Conservation (phyloP, 2,888 invertebrate species). For the Tyria jacobaeae region DNA sequence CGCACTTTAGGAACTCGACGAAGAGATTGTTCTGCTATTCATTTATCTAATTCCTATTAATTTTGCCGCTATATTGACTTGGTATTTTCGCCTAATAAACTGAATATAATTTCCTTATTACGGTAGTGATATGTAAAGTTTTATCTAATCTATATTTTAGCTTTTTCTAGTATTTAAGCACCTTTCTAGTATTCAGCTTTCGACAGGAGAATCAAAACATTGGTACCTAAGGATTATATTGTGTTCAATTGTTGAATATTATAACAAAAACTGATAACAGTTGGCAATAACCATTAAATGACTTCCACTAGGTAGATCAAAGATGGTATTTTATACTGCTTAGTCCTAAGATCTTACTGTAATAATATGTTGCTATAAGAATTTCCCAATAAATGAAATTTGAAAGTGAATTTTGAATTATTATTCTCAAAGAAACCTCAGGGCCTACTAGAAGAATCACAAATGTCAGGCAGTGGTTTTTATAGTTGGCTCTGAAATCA, state of each 20-base stretch:
- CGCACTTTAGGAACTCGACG: constrained; percentile 20
- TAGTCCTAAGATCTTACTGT: constrained; percentile 71
- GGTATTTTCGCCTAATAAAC: not conserved
- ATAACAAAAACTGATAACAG: constrained; percentile 21
- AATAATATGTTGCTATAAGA: constrained; percentile 73
- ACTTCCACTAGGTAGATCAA: constrained; percentile 46
- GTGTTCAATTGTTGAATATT: constrained; percentile 29
- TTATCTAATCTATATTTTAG: constrained; percentile 21
- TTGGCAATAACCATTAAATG: constrained; percentile 19
- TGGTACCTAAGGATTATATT: constrained; percentile 16
- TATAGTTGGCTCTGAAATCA: too few species aligned
- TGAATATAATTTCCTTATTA: not conserved
- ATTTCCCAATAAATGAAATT: constrained; percentile 77
- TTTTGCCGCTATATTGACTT: constrained; percentile 1
- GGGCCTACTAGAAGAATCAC: too few species aligned
- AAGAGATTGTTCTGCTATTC: constrained; percentile 8
- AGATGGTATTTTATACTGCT: constrained; percentile 62
- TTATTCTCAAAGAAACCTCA: not conserved
- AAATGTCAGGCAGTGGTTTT: too few species aligned
- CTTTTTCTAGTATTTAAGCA: constrained; percentile 20
- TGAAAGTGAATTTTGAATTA: constrained; percentile 57
- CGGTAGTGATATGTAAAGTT: not conserved
- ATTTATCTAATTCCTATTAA: constrained; percentile 1
- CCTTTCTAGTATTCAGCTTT: constrained; percentile 15
- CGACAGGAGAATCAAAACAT: constrained; percentile 5